Evolutionary conservation across 1,140 invertebrate species (phyloP), one percentile per base, ranked within the genome.

Genomic region (Zophobas atratus): DNA sequence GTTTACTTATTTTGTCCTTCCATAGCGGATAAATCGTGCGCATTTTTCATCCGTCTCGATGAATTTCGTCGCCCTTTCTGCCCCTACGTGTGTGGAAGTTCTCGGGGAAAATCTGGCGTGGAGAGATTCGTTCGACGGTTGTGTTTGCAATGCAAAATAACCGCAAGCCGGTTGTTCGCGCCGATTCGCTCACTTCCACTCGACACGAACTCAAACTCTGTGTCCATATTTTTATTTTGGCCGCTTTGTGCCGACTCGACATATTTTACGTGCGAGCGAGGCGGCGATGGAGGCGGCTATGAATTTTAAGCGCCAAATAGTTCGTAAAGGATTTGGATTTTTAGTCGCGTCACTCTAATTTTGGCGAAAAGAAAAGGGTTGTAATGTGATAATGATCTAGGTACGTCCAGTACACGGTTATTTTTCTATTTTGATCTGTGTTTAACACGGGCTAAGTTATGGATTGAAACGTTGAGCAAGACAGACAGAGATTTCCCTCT

Each of bases 121-220:
- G 20, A 53, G 49, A 53, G 5, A 53, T 53, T 53, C 49, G 49
- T 53, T 53, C 49, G 49, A n/a, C 49, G 49, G 2, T n/a, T n/a
- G 38, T n/a, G 57, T 67, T 67, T 67, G 60, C 60, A 67, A 67
- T 67, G 60, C 60, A 67, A 67, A 67, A 67, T 43, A 67, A 67
- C 60, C 57, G 20, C 57, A 35, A 63, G 55, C 55, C 55, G 35
- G 36, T 63, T 63, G 57, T 63, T 63, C 57, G 43, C 57, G 38
- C 43, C 57, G 57, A 63, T 63, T 63, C 57, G 57, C 55, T 63
- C 38, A n/a, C 5, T 63, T 63, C 57, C 57, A 63, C 57, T 63
- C 38, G 57, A 63, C 36, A 63, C 57, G 43, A 35, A 35, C 57
- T 63, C 57, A 41, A 63, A 63, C 36, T n/a, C 57, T 38, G 57